Evolutionary conservation across 2,888 invertebrate genomes (phyloP).

Genomic region (Sussaba pulchella): DNA sequence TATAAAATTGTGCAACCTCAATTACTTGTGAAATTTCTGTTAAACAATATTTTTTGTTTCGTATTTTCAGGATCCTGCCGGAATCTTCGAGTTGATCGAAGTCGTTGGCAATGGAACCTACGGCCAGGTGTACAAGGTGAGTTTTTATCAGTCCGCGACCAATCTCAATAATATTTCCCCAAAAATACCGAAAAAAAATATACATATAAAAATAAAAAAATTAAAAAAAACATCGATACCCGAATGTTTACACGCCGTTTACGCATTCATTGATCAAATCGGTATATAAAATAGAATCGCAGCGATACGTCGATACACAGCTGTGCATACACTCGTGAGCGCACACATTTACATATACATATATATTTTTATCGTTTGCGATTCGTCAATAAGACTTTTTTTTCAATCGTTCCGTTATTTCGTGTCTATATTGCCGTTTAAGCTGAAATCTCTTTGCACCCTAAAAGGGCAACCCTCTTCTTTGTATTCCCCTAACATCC

Average conservation of each 20-base stretch:
- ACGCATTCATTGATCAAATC: constrained; percentile 51
- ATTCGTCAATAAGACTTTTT: neutral
- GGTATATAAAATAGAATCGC: constrained; percentile 40
- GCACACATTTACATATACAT: constrained; percentile 10
- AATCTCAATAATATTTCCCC: constrained; percentile 48
- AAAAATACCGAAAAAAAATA: neutral
- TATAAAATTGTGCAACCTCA: too few relatives aligned
- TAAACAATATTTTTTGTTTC: neutral
- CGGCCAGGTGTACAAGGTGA: constrained; percentile 99
- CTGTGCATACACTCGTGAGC: constrained; percentile 50
- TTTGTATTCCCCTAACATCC: neutral
- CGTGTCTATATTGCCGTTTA: neutral
- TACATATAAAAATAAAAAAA: constrained; percentile 26
- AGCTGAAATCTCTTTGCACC: constrained; percentile 17
- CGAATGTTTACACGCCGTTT: constrained; percentile 11
- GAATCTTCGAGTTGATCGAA: constrained; percentile 99
- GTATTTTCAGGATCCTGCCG: constrained; percentile 97
- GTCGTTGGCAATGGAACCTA: constrained; percentile 99
- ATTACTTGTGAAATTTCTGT: neutral
- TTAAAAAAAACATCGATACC: constrained; percentile 22
- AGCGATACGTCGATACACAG: constrained; percentile 36
- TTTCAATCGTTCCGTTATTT: neutral
- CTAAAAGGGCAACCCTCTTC: neutral
- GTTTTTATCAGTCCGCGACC: constrained; percentile 68
- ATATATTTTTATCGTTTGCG: neutral